phyloP scores from a whole-genome alignment of 2,797 vertebrate species.

The Melanotaenia pygmaea region DNA sequence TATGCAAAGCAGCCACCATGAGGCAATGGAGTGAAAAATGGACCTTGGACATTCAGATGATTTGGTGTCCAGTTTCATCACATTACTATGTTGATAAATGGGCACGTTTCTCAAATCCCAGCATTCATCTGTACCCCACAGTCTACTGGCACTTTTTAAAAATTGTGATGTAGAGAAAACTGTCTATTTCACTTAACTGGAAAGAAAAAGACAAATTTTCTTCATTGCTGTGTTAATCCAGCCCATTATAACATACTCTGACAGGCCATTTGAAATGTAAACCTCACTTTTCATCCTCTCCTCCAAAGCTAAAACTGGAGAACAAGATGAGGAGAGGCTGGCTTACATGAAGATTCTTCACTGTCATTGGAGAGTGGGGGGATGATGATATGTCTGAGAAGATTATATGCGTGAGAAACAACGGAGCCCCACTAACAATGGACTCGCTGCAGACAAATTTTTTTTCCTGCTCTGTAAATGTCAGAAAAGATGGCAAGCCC shows the following conservation, averaged over 20 bases:
- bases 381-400: constrained; percentile 46
- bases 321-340: constrained; percentile 33
- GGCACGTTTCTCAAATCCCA: constrained; percentile 16
- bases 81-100: constrained; percentile 34
- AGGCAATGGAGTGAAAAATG: constrained; percentile 37
- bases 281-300: constrained; percentile 23
- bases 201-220: constrained; percentile 25
- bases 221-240: constrained; percentile 16
- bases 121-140: constrained; percentile 15
- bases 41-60: constrained; percentile 18
- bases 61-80: constrained; percentile 45
- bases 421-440: constrained; percentile 23
- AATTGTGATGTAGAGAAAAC: constrained; percentile 14
- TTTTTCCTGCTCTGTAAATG: constrained; percentile 51
- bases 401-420: constrained; percentile 54
- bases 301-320: constrained; percentile 32
- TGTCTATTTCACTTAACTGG: constrained; percentile 33
- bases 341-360: constrained; percentile 33
- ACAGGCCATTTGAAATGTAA: constrained; percentile 22
- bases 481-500: constrained; percentile 33
- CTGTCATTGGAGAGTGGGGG: constrained; percentile 31
- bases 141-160: background rate
- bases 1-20: constrained; percentile 22
- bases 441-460: constrained; percentile 34
- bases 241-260: constrained; percentile 22